Base-by-base conservation (phyloP, 1,140 invertebrate species). In the Neodiprion lecontei region DNA sequence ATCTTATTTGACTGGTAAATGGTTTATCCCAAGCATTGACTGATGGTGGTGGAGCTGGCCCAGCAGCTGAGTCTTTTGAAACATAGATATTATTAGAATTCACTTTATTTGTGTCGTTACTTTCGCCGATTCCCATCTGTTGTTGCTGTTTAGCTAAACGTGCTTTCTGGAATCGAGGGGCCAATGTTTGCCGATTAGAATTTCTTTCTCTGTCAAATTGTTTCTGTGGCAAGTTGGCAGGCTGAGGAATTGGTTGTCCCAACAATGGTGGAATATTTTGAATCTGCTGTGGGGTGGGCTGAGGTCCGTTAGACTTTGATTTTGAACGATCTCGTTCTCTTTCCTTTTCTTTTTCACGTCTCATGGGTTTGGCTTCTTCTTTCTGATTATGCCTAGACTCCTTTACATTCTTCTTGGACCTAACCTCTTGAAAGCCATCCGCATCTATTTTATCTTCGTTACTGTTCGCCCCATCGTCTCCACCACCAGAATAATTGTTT, bases 1-100 rank as follows among this genome's bases (percentile, higher is more conserved):
- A 88, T 47, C 92, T 85, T 66, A 94, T 82, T 70, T 91, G 90
- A 78, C 91, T 90, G 12, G 91, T 91, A 76, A 95, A 93, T 4
- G 95, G 94, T 84, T 96, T 96, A 78, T 96, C 94, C 95, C 95
- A 97, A 11, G 95, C 95, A 85, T 95, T 96, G 1, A 94, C 91
- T 3, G 92, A 80, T 0, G 93, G 93, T 23, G 92, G 91, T 5
- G 94, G 92, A 4, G 93, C 91, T 1, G 92, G 78, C 74, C 89
- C 88, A 80, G 88, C 86, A 72, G 72, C 79, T 10, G 83, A 81
- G 67, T 91, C 90, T 80, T 90, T 90, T 28, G 85, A 72, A 23
- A 83, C 85, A 76, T 86, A 88, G 67, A 83, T 79, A 66, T 69
- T 79, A 11, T 49, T 83, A 71, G 79, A 81, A 79, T 48, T 88